Evolutionary conservation across 2,888 invertebrate genomes (phyloP), one percentile per base, ranked within the genome.

Genomic region (Autographa pulchrina): DNA sequence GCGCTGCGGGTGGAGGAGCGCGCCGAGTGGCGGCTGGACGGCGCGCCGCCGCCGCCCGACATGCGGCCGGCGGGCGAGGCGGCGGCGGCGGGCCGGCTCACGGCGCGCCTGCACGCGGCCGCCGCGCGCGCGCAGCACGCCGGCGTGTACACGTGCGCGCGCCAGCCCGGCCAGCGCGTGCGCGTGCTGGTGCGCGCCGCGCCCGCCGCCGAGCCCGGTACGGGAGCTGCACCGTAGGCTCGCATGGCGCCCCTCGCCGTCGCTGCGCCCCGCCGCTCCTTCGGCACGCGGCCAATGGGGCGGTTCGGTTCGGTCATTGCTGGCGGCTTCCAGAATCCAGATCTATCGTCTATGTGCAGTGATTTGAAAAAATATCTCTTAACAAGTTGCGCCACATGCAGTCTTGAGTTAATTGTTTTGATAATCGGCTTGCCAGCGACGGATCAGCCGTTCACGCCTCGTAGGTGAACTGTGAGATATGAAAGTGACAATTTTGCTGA

Each of bases 71-170:
- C 88, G 59, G 82, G 86, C 81, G 92, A 89, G 85, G 77, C 81
- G 59, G 82, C 86, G 67, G 82, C 85, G 62, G 85, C 81, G 67
- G 84, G 85, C 72, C 86, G 88, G 25, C 86, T 91, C 54, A 76
- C 85, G 71, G 92, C 91, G 77, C 90, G 89, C 67, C 87, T 92
- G 85, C 82, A 75, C 74, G 88, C 90, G 80, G 62, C 87, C 68
- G 84, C 85, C 76, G 91, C 92, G 70, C 89, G 89, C 77, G 63
- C 85, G 63, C 82, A 76, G 62, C 92, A 91, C 89, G 89, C 91
- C 84, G 92, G 92, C 86, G 82, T 88, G 70, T 93, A 92, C 92
- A 88, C 92, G 78, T 92, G 92, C 89, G 85, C 88, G 80, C 86
- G 85, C 74, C 87, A 82, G 77, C 86, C 80, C 80, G 81, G 75